Base-by-base conservation (phyloP, 2,113 vertebrate genomes). In the Stercorarius parasiticus region DNA sequence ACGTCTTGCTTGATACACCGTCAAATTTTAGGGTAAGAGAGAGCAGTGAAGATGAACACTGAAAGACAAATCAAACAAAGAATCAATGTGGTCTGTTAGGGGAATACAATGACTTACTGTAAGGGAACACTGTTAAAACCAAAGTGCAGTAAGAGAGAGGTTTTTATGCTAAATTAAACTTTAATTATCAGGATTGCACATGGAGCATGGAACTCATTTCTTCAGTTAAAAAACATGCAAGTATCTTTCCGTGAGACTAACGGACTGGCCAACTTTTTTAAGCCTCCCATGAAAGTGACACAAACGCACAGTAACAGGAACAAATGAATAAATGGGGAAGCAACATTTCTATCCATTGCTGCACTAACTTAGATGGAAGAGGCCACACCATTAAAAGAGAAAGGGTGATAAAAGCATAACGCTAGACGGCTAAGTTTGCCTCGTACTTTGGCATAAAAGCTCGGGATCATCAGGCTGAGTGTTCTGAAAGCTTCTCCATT, bases 401-500 rank as follows among this genome's bases (percentile, higher is more conserved):
- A 89, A 89, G 26, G 11, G 71, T 77, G 36, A 65, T 94, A 88
- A 95, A 96, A 94, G 92, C 59, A 11, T 90, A 90, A 78, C 42
- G 85, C 82, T 86, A 86, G 65, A 65, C 55, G 1, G 0, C 79
- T 85, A 88, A 93, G 83, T 91, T 91, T 95, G 74, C 64, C 83
- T 90, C 85, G 38, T 86, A 62, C 81, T 96, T 96, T 61, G 47
- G 52, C 4, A 4, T 92, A 93, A 97, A 94, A 94, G 81, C 71
- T 72, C 29, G 42, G 30, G 76, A 92, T 90, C 70, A 87, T 92
- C 78, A 85, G 49, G 29, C 73, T 96, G 86, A 93, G 86, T 97
- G 83, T 93, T 95, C 86, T 96, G 95, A 95, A 94, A 94, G 88
- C 94, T 89, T 38, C 64, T 92, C 77, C 69, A 64, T 96, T 96